These are phyloP conservation scores for Pipistrellus pipistrellus DNA, from an alignment of 2,797 vertebrate genomes.

Conservation along the genomic window DNA sequence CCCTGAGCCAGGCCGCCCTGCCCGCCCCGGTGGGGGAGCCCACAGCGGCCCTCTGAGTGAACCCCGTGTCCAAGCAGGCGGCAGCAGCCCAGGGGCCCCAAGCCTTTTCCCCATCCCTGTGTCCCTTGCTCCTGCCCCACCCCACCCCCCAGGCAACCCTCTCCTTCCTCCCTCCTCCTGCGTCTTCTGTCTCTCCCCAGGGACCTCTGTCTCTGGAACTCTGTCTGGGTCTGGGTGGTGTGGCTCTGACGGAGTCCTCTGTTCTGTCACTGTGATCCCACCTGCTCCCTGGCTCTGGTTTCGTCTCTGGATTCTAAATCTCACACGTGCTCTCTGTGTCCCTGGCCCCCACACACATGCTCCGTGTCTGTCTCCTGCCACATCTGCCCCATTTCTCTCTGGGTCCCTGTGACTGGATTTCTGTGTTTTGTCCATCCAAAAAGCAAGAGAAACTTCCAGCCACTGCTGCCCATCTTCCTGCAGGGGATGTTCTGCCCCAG, in stretches of 20 bases:
- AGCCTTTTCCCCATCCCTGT: background rate
- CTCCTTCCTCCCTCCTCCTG: conserved; percentile 22
- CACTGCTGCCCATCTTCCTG: conserved; percentile 82
- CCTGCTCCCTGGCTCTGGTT: conserved; percentile 47
- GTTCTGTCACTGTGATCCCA: conserved; percentile 74
- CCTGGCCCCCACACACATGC: conserved; percentile 36
- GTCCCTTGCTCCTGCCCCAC: background rate
- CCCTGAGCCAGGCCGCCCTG: conserved; percentile 61
- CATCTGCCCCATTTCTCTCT: conserved; percentile 53
- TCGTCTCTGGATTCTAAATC: conserved; percentile 57
- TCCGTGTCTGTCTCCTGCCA: conserved; percentile 67
- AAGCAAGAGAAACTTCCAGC: conserved; percentile 79
- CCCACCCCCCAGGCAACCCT: background rate
- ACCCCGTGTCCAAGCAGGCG: conserved; percentile 53
- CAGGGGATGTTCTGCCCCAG: conserved; percentile 78
- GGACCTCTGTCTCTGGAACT: conserved; percentile 51
- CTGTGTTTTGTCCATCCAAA: conserved; percentile 68
- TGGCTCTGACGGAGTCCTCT: background rate
- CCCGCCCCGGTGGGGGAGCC: background rate
- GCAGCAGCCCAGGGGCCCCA: conserved; percentile 66
- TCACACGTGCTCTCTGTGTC: background rate
- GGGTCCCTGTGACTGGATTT: conserved; percentile 75
- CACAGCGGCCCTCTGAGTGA: conserved; percentile 73
- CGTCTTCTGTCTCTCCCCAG: conserved; percentile 57
- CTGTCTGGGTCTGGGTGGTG: conserved; percentile 23